These are phyloP conservation scores for Synergus gifuensis DNA, from an alignment of 2,888 invertebrate genomes.

Conservation along the genomic window DNA sequence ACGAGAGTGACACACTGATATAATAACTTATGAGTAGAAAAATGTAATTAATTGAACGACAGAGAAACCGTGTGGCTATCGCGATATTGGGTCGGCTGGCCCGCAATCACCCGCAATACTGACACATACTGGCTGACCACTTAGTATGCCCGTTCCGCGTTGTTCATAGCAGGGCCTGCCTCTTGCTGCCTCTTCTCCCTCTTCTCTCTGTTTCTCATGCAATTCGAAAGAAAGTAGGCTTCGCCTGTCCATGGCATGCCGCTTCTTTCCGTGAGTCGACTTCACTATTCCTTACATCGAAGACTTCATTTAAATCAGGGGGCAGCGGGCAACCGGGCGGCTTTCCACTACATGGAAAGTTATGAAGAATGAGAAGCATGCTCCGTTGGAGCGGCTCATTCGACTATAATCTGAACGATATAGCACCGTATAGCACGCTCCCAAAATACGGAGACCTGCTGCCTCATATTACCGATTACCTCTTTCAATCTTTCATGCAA, in stretches of 20 bases:
- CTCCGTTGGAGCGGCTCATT: constrained; percentile 26
- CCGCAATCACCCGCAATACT: background rate
- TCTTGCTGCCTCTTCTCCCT: background rate
- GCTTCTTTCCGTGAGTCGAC: constrained; percentile 26
- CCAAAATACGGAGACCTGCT: background rate
- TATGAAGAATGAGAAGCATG: constrained; percentile 20
- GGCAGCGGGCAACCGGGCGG: background rate
- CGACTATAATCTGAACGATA: background rate
- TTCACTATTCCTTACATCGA: constrained; percentile 25
- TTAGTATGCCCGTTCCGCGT: background rate
- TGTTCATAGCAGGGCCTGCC: background rate
- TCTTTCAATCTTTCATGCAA: background rate
- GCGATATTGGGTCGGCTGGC: background rate
- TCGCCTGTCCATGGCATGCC: background rate
- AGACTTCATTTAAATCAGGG: constrained; percentile 17
- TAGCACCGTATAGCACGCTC: background rate
- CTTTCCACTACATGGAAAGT: constrained; percentile 33
- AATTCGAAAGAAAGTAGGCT: constrained; percentile 30
- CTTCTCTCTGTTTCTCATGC: background rate
- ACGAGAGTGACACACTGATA: background rate
- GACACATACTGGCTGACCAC: constrained; percentile 21
- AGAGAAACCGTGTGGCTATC: constrained; percentile 1
- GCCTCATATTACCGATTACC: background rate
- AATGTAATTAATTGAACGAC: background rate
- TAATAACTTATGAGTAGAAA: background rate